Evolutionary conservation across 2,888 invertebrate genomes (phyloP), one percentile per base, ranked within the genome.

Genomic region (Amphimallon solstitiale): DNA sequence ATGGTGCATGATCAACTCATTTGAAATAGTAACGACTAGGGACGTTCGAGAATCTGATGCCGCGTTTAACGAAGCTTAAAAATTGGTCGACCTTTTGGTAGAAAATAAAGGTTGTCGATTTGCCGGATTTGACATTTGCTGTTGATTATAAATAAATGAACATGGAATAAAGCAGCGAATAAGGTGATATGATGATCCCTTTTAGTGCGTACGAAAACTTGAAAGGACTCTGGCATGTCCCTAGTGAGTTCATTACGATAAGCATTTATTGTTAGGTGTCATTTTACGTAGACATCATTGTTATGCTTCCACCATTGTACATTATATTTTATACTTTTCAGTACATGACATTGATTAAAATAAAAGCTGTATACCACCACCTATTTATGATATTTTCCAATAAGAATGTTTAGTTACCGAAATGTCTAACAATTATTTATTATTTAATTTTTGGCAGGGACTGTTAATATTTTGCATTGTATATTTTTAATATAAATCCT

Each of bases 231-330:
- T 29, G 43, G 10, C 43, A 43, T 15, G 15, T 43, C 43, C 15
- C 56, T 10, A 17, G 23, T 59, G 56, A 59, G 29, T 59, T 59
- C 56, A 43, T 59, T 59, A 43, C 56, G 34, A 43, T 43, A 59
- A 45, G 56, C 43, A 59, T 15, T 34, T 29, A 29, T 29, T 29
- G 29, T 29, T 51, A 29, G 43, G 40, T 56, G 56, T 56, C 56
- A 56, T 59, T 43, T 59, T 40, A 45, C 45, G 17, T 29, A 10
- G 43, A 59, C 29, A n/a, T 43, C 23, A 19, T 38, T 52, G 23
- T 14, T 10, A 56, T 15, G 29, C 43, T 59, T 29, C 29, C 23
- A 59, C 56, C 23, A 59, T 45, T 43, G 29, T 23, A 19, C 40
- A 10, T 43, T 43, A 34, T 23, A 34, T 43, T 59, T 51, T 59